These are phyloP conservation scores for Harpegnathos saltator DNA, from an alignment of 1,140 invertebrate species.

Conservation along the genomic window DNA sequence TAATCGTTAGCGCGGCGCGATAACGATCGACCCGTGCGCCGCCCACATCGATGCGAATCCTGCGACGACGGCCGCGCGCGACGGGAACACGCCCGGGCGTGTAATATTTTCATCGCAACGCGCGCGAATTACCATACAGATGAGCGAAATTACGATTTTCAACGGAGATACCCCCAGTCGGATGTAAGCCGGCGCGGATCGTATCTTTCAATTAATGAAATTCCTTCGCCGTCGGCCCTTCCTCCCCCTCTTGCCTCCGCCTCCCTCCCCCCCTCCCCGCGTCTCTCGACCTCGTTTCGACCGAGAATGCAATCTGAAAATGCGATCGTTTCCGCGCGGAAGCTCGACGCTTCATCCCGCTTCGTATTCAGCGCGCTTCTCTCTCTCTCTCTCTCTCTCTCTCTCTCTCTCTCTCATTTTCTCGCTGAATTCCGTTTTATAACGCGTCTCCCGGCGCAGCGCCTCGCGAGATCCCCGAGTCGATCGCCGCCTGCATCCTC, in stretches of 20 bases:
- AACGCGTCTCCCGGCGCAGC: not conserved
- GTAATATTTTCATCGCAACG: conserved; percentile 11
- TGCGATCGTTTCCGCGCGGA: too few relatives aligned
- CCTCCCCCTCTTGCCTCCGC: too few relatives aligned
- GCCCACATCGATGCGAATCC: not conserved
- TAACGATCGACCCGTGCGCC: not conserved
- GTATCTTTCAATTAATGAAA: conserved; percentile 31
- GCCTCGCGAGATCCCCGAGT: not conserved
- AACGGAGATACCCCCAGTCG: not conserved
- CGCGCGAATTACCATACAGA: conserved; percentile 39
- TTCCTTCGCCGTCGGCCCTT: not conserved
- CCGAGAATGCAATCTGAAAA: not conserved
- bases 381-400: too few relatives aligned
- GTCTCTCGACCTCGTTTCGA: not conserved
- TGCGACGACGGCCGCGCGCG: not conserved
- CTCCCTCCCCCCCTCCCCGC: too few relatives aligned
- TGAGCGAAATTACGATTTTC: conserved; percentile 6
- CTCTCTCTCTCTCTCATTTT: too few relatives aligned
- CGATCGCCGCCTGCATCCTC: not conserved
- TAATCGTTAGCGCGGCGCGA: conserved; percentile 37
- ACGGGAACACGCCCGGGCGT: not conserved
- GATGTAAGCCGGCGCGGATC: conserved; percentile 2
- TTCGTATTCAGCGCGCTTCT: too few relatives aligned
- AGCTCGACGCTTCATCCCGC: too few relatives aligned
- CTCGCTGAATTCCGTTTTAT: too few relatives aligned